Evolutionary conservation across 2,797 vertebrate species (phyloP), one percentile per base, ranked within the genome.

Genomic region (Enteromius afrohamiltoni): DNA sequence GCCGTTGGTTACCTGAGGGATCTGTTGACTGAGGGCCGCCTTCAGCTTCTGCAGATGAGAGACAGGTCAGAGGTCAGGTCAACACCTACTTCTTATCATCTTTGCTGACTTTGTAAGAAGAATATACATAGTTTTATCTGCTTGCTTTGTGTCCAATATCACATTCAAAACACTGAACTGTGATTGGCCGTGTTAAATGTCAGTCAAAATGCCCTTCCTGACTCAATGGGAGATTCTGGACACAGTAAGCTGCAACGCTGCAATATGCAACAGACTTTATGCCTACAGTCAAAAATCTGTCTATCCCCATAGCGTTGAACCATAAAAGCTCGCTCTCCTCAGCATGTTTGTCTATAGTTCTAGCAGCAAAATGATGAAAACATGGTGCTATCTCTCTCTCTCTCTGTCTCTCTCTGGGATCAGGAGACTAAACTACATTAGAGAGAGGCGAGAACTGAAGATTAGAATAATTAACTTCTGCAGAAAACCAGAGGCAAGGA

Each of bases 1-100:
- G 86, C 97, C 97, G 73, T 97, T 98, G 89, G 96, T 96, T 95
- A 98, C 95, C 94, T 97, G 97, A 96, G 96, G 95, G 91, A 93
- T 92, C 91, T 96, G 97, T 91, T 97, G 98, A 90, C 95, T 97
- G 91, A 98, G 93, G 60, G 96, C 96, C 90, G 96, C 95, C 93
- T 97, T 97, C 90, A 97, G 92, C 92, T 96, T 96, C 98, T 98
- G 85, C 7, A 84, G 31, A 88, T 79, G 40, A 85, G 16, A 23
- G 82, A 42, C n/a, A 49, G 51, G 2, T n/a, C 21, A 29, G 29
- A 62, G 21, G 53, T 13, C 17, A 83, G 69, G 75, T 67, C 68
- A n/a, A 47, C 10, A 82, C 47, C 7, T 19, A 19, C 6, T n/a
- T 45, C 11, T 16, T 23, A 19, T 13, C 64, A 11, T 67, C 34